Percentiles rank a stretch among this genome's conserved stretches.
Evolutionary conservation across 2,888 invertebrate species (phyloP).

Genomic region (Caenorhabditis macrosperma): DNA sequence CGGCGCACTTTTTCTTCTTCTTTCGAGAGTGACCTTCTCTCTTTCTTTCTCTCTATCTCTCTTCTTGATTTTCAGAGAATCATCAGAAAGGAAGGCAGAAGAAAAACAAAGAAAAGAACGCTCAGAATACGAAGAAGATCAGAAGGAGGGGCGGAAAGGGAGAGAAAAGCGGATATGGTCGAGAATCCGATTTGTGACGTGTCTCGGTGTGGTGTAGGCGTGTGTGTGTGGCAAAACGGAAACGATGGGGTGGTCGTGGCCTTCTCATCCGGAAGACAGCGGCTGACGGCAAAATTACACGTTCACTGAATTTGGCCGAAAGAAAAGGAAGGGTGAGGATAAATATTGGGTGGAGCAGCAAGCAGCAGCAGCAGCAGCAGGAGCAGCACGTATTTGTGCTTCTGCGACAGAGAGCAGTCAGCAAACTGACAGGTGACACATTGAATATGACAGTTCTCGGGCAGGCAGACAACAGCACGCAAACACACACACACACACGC

Average conservation of each 20-base stretch:
- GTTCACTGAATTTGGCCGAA: background rate
- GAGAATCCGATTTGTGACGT: background rate
- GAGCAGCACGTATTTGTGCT: constrained; percentile 50
- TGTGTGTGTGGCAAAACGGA: background rate
- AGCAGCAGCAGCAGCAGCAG: constrained; percentile 2
- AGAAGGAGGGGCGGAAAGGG: background rate
- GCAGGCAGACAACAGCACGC: constrained; percentile 41
- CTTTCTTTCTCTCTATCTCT: background rate
- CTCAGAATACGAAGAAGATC: constrained; percentile 4
- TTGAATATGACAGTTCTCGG: constrained; percentile 56
- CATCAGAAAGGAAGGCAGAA: too few species aligned
- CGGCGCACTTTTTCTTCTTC: too few species aligned
- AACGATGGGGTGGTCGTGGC: background rate
- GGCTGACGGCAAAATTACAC: background rate
- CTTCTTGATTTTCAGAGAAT: background rate
- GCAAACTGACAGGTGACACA: constrained; percentile 56
- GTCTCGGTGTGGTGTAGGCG: background rate
- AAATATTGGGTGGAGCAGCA: constrained; percentile 33
- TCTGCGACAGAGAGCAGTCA: constrained; percentile 33
- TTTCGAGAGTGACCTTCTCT: background rate
- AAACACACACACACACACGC: constrained; percentile 7
- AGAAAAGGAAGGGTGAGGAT: constrained; percentile 35
- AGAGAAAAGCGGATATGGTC: background rate
- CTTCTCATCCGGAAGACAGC: too few species aligned
- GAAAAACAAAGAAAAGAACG: background rate